Base-by-base conservation (phyloP, 2,888 invertebrate genomes). In the Pristionchus entomophagus region DNA sequence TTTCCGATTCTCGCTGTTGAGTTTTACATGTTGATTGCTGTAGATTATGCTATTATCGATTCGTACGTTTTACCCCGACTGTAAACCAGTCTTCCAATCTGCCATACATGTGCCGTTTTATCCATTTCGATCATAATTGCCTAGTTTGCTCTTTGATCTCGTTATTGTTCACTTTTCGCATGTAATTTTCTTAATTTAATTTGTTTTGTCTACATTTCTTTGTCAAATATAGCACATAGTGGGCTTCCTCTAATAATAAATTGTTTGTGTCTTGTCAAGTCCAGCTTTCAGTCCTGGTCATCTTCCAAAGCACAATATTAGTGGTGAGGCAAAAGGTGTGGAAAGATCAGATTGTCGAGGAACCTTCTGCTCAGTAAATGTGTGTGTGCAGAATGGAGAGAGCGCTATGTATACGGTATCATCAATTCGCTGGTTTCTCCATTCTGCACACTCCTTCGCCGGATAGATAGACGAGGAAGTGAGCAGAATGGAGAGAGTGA, bases 41-140 rank as follows among this genome's bases (percentile, higher is more conserved):
- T 69, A 69, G 38, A 69, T 35, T 69, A 22, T 29, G 22, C 65
- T 69, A 38, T 69, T 69, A 69, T n/a, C n/a, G n/a, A n/a, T n/a
- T n/a, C n/a, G n/a, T n/a, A n/a, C n/a, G n/a, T n/a, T n/a, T n/a
- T n/a, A 22, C 19, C 22, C 22, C 65, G 14, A 17, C 65, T 65
- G 32, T 65, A 19, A 38, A 26, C 5, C 65, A 38, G 35, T 19
- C 26, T 49, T 62, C 32, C 26, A 59, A 29, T 59, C 59, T 69
- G 65, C 65, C 65, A n/a, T n/a, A n/a, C n/a, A n/a, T n/a, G n/a
- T n/a, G n/a, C n/a, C n/a, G n/a, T n/a, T n/a, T n/a, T n/a, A 69
- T 38, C 65, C 35, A 49, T n/a, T n/a, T n/a, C n/a, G 59, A 59
- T 59, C 59, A 59, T 59, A 69, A 22, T 69, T 69, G 19, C 35